phyloP scores from a whole-genome alignment of 2,797 vertebrate genomes.

The Botia kubotai region DNA sequence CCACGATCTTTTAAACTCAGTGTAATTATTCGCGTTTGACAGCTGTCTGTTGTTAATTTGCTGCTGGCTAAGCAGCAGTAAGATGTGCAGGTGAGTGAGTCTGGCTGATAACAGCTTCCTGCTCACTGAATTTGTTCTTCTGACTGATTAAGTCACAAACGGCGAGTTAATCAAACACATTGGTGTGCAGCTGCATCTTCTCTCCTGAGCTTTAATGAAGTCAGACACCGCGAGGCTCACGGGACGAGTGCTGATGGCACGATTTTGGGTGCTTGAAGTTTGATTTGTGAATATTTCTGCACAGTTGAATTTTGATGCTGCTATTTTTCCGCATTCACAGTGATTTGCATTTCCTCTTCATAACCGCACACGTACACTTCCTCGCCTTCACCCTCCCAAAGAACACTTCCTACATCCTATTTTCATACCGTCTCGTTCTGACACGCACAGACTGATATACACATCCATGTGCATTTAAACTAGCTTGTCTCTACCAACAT shows the following conservation, averaged over 20 bases:
- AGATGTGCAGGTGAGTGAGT: constrained; percentile 81
- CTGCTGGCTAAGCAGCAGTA: constrained; percentile 56
- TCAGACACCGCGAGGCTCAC: constrained; percentile 33
- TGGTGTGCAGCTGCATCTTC: constrained; percentile 43
- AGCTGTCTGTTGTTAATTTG: constrained; percentile 38
- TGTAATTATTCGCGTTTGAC: constrained; percentile 50
- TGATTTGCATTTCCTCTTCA: constrained; percentile 35
- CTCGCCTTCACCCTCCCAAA: neutral
- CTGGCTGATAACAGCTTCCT: constrained; percentile 83
- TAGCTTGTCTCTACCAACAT: too few species aligned
- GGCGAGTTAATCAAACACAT: constrained; percentile 64
- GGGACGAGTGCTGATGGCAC: constrained; percentile 45
- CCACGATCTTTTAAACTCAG: constrained; percentile 61
- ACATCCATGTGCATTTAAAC: neutral
- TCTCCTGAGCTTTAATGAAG: constrained; percentile 33
- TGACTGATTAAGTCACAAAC: constrained; percentile 77
- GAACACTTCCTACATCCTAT: neutral
- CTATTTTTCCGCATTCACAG: constrained; percentile 24
- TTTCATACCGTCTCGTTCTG: constrained; percentile 13
- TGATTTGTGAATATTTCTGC: constrained; percentile 43
- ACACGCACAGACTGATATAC: neutral
- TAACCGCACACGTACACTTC: neutral
- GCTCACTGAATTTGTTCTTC: constrained; percentile 78
- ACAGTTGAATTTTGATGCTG: constrained; percentile 26
- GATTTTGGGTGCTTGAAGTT: constrained; percentile 40